Percentiles rank a stretch among this genome's conserved stretches.
phyloP scores from a whole-genome alignment of 2,888 invertebrate genomes.

The Arctia plantaginis region DNA sequence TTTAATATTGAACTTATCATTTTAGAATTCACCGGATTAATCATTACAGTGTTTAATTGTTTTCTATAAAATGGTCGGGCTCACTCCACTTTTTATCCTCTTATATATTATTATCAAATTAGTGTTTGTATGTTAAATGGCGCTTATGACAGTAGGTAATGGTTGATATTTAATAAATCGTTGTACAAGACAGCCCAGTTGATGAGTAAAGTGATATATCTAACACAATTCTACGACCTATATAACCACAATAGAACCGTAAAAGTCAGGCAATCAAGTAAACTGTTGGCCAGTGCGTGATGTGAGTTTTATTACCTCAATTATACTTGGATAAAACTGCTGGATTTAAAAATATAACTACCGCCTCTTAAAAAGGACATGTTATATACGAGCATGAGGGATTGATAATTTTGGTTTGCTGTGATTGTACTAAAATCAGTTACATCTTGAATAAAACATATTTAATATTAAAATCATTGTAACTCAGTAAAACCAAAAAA shows the following conservation, averaged over 20 bases:
- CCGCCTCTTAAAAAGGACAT: conserved; percentile 3
- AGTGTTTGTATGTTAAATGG: neutral
- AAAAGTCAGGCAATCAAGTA: neutral
- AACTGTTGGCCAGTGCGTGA: neutral
- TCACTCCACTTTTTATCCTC: no score
- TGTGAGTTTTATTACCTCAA: neutral
- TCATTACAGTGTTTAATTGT: no score
- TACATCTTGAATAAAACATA: no score
- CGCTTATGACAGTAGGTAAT: neutral
- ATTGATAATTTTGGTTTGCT: neutral
- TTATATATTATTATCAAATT: neutral
- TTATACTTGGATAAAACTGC: neutral
- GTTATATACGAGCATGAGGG: neutral
- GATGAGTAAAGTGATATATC: neutral
- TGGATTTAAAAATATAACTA: neutral
- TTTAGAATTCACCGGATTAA: no score
- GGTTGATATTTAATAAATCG: neutral
- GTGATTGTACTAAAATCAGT: neutral
- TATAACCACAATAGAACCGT: neutral
- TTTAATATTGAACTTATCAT: no score
- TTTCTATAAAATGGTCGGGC: no score
- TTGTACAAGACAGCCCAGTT: neutral
- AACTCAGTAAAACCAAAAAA: no score
- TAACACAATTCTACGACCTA: neutral
- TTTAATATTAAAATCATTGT: no score